A percentile compares a stretch with the other conserved stretches of the same genome.
Conservation (phyloP, 2,888 invertebrate genomes). For the Strigamia maritima region DNA sequence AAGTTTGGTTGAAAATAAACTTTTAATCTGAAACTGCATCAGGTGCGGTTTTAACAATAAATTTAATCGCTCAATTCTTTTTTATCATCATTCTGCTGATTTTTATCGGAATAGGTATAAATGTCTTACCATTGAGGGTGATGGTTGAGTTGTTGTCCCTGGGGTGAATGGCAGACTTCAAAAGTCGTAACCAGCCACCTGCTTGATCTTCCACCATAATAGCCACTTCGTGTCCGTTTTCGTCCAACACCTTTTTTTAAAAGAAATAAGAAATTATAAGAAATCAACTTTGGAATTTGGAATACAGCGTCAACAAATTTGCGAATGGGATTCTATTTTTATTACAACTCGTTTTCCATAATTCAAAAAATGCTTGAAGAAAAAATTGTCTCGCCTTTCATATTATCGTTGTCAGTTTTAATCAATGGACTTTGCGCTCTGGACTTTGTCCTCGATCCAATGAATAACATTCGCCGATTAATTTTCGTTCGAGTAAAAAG, state of each 20-base stretch:
- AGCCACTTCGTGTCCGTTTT: constrained; percentile 36
- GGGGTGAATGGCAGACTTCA: constrained; percentile 26
- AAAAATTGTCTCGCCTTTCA: constrained; percentile 15
- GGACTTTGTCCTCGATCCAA: neutral
- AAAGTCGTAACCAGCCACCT: constrained; percentile 37
- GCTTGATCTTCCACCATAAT: constrained; percentile 36
- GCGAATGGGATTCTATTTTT: neutral
- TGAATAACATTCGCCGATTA: constrained; percentile 8
- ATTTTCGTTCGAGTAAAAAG: neutral
- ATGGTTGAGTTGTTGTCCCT: constrained; percentile 11
- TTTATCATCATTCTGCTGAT: neutral
- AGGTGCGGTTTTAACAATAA: neutral
- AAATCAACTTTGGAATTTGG: neutral
- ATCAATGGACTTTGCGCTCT: constrained; percentile 1
- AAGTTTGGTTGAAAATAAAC: neutral
- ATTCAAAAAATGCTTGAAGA: neutral
- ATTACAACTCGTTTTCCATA: neutral
- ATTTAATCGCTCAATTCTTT: neutral
- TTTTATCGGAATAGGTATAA: neutral
- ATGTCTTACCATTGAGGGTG: constrained; percentile 34
- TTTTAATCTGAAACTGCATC: neutral
- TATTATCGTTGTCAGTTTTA: constrained; percentile 1
- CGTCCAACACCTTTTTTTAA: constrained; percentile 33
- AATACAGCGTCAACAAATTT: neutral
- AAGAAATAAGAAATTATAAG: neutral